Conservation (phyloP, 2,797 vertebrate genomes). For the Sylvilagus floridanus region DNA sequence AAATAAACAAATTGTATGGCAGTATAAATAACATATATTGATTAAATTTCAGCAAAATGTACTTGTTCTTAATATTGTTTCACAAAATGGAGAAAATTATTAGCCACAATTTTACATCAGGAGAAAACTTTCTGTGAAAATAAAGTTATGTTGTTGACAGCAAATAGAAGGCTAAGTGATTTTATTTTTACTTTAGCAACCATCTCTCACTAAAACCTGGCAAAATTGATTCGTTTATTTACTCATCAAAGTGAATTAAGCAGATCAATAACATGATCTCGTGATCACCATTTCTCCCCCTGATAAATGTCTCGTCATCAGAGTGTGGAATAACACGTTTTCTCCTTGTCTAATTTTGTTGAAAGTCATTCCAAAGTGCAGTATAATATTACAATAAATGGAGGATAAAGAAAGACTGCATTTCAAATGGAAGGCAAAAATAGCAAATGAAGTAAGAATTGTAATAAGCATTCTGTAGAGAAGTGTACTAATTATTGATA, state of each 20-base stretch:
- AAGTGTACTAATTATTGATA: not conserved
- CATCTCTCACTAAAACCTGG: not conserved
- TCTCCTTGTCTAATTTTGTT: not conserved
- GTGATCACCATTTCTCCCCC: not conserved
- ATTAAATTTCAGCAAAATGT: slow-evolving; percentile 25
- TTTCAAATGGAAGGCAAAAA: slow-evolving; percentile 17
- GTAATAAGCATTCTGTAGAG: not conserved
- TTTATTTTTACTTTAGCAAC: slow-evolving; percentile 24
- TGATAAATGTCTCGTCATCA: slow-evolving; percentile 28
- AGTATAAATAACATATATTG: slow-evolving; percentile 4
- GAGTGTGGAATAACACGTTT: not conserved
- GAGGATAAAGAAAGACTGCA: not conserved
- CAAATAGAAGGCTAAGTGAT: slow-evolving; percentile 62
- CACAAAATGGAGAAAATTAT: not conserved
- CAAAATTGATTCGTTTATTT: not conserved
- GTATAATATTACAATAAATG: not conserved
- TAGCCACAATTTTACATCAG: slow-evolving; percentile 4
- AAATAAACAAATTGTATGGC: not conserved
- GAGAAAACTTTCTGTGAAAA: slow-evolving; percentile 46
- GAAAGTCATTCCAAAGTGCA: slow-evolving; percentile 50
- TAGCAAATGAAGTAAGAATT: slow-evolving; percentile 17
- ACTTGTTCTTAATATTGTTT: not conserved
- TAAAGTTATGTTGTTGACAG: slow-evolving; percentile 63
- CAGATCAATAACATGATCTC: not conserved
- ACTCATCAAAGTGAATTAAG: slow-evolving; percentile 36